These are phyloP conservation scores for Acinonyx jubatus DNA, from an alignment of 2,113 vertebrate genomes.

Conservation along the genomic window DNA sequence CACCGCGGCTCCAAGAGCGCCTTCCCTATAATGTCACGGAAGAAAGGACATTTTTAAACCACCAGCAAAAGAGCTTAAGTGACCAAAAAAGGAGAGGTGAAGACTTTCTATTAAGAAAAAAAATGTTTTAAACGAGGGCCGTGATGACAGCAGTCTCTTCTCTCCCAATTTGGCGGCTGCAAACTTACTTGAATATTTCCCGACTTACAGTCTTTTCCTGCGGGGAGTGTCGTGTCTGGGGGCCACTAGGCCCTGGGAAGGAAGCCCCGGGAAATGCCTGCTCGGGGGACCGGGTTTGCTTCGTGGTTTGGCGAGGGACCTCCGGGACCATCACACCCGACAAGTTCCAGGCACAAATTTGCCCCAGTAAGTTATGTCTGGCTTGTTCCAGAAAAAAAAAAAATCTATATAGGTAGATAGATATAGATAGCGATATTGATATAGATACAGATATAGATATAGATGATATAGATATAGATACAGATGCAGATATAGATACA, in stretches of 20 bases:
- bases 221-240: not conserved
- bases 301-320: not conserved
- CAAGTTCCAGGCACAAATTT: slow-evolving; percentile 30
- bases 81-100: slow-evolving; percentile 51
- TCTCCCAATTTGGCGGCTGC: not conserved
- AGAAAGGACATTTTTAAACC: slow-evolving; percentile 62
- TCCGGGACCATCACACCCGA: rapidly evolving
- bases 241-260: not conserved
- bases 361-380: slow-evolving; percentile 8
- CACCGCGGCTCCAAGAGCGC: slow-evolving; percentile 69
- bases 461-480: too few species aligned
- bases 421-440: too few species aligned
- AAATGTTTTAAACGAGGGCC: not conserved
- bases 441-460: too few species aligned
- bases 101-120: not conserved
- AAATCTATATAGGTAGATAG: too few species aligned
- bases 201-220: not conserved
- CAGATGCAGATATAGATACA: too few species aligned
- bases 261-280: not conserved
- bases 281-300: not conserved
- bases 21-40: slow-evolving; percentile 57
- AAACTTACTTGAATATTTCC: not conserved
- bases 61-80: slow-evolving; percentile 24
- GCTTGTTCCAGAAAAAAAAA: not conserved
- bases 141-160: not conserved